Conservation (phyloP, 2,888 invertebrate species). For the Acrobasis suavella region DNA sequence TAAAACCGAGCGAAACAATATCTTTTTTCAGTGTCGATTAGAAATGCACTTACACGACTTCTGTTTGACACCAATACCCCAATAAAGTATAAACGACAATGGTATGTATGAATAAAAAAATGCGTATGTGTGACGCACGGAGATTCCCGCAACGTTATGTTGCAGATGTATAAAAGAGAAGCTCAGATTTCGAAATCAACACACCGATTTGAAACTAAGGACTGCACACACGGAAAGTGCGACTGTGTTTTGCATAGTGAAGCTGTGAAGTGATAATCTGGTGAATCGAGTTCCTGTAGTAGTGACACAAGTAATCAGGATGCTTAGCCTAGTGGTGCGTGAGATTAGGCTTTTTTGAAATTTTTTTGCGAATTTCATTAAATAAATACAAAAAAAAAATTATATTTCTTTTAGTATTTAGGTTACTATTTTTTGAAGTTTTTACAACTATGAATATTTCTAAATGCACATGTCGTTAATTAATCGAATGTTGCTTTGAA, state of each 20-base stretch:
- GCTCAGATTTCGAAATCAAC: slow-evolving; percentile 80
- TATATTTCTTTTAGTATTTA: too few relatives aligned
- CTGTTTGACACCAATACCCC: slow-evolving; percentile 63
- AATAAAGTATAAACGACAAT: slow-evolving; percentile 64
- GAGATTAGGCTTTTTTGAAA: too few relatives aligned
- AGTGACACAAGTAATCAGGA: slow-evolving; percentile 48
- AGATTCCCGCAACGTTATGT: slow-evolving; percentile 67
- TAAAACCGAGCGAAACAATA: not conserved
- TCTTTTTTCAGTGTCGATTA: slow-evolving; percentile 5
- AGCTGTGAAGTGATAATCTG: slow-evolving; percentile 58
- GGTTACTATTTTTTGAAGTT: too few relatives aligned
- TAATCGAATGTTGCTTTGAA: too few relatives aligned
- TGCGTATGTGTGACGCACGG: slow-evolving; percentile 57
- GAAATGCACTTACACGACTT: slow-evolving; percentile 46
- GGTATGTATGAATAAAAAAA: slow-evolving; percentile 67
- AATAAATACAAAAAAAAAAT: too few relatives aligned
- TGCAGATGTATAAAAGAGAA: slow-evolving; percentile 79
- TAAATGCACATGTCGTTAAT: too few relatives aligned
- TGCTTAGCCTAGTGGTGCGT: slow-evolving; percentile 62
- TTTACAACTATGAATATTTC: too few relatives aligned
- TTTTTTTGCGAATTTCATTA: too few relatives aligned
- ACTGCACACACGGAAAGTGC: slow-evolving; percentile 65
- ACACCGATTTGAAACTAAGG: slow-evolving; percentile 76
- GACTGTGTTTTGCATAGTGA: slow-evolving; percentile 72
- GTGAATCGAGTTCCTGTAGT: slow-evolving; percentile 38